Conservation (phyloP, 2,797 vertebrate species). For the Numenius phaeopus region DNA sequence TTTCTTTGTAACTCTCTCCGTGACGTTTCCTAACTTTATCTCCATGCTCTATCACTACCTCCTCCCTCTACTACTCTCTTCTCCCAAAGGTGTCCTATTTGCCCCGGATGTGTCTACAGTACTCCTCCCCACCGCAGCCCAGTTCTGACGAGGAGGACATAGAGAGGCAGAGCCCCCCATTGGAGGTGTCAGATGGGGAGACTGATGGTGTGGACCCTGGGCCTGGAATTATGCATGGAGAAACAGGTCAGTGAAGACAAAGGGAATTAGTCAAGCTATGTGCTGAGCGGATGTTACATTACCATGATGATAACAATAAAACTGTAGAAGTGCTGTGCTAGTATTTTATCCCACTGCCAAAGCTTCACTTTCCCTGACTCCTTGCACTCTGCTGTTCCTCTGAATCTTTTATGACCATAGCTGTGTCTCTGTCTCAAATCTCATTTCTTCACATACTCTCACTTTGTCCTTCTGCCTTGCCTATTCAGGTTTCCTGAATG, state of each 20-base stretch:
- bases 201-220: conserved; percentile 87
- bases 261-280: not conserved
- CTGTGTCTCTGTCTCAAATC: not conserved
- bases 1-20: not conserved
- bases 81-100: conserved; percentile 86
- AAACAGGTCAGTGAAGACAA: conserved; percentile 85
- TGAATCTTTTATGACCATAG: not conserved
- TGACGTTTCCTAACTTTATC: not conserved
- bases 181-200: conserved; percentile 97
- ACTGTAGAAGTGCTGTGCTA: not conserved
- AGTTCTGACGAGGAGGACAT: conserved; percentile 96
- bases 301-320: not conserved
- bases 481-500: not conserved
- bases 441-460: not conserved
- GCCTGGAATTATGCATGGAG: conserved; percentile 85
- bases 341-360: not conserved
- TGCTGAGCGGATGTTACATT: not conserved
- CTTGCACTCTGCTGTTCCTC: not conserved
- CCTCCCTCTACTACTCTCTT: not conserved
- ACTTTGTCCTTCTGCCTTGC: not conserved
- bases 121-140: conserved; percentile 85
- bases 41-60: not conserved
- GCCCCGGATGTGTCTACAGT: conserved; percentile 85
- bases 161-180: conserved; percentile 87
- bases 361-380: not conserved